Evolutionary conservation across 2,888 invertebrate genomes (phyloP).

Genomic region (Cataglyphis livida): DNA sequence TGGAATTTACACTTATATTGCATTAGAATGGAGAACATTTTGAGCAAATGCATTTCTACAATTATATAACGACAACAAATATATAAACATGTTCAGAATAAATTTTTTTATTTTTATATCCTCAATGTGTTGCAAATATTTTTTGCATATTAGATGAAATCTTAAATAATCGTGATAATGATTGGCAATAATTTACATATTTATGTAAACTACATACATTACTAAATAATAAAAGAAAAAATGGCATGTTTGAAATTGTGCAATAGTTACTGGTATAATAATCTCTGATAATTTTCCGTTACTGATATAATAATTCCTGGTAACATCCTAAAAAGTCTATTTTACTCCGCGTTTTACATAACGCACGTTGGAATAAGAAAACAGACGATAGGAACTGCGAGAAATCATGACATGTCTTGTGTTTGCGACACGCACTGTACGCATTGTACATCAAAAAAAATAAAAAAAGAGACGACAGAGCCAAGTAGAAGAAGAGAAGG

Average conservation of each 20-base stretch:
- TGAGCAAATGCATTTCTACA: background rate
- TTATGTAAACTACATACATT: background rate
- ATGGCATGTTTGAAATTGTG: background rate
- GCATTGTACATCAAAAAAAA: slow-evolving; percentile 50
- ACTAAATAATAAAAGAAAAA: background rate
- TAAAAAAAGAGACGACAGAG: slow-evolving; percentile 10
- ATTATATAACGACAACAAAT: background rate
- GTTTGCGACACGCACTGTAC: slow-evolving; percentile 76
- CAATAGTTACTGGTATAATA: background rate
- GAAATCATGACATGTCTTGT: slow-evolving; percentile 60
- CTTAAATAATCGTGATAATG: background rate
- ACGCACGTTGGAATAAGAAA: slow-evolving; percentile 37
- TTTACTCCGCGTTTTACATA: slow-evolving; percentile 2
- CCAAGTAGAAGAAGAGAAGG: slow-evolving; percentile 19
- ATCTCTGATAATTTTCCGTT: background rate
- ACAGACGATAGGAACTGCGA: slow-evolving; percentile 52
- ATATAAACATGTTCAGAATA: background rate
- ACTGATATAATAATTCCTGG: no score
- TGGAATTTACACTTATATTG: background rate
- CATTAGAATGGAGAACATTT: background rate
- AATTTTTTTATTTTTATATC: background rate
- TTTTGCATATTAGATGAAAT: background rate
- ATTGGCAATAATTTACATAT: background rate
- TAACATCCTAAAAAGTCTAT: background rate
- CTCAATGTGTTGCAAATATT: background rate